Evolutionary conservation across 2,113 vertebrate species (phyloP).

Genomic region (Oriolus oriolus): DNA sequence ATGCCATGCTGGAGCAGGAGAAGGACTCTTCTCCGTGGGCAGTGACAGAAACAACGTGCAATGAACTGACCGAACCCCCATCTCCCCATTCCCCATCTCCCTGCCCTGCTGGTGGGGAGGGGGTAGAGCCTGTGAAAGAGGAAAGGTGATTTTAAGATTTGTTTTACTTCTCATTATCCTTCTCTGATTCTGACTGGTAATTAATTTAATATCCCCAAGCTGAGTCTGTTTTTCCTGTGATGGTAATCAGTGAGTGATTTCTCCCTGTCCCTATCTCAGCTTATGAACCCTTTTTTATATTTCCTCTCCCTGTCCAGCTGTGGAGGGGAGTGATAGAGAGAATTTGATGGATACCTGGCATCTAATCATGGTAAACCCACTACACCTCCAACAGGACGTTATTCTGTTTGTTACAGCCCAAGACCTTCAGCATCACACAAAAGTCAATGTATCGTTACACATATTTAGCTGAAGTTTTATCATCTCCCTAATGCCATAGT

Average conservation of each 20-base stretch:
- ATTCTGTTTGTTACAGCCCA: neutral
- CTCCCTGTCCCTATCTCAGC: neutral
- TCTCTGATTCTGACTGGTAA: neutral
- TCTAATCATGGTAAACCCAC: neutral
- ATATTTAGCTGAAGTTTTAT: neutral
- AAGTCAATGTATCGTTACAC: neutral
- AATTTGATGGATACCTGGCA: neutral
- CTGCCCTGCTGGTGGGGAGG: neutral
- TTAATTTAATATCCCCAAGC: neutral
- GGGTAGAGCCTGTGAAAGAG: neutral
- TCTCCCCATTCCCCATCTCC: neutral
- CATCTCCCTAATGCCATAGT: neutral
- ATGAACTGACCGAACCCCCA: neutral
- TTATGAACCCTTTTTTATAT: neutral
- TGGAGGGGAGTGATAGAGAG: neutral
- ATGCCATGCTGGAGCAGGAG: rapidly evolving
- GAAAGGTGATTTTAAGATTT: neutral
- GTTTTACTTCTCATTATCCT: neutral
- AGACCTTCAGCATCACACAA: neutral
- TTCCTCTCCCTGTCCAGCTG: neutral
- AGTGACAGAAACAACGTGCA: rapidly evolving
- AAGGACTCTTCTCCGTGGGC: neutral
- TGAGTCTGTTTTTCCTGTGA: neutral
- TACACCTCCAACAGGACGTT: neutral
- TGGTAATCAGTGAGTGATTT: rapidly evolving